Evolutionary conservation across 2,113 vertebrate species (phyloP), one percentile per base, ranked within the genome.

Genomic region (Connochaetes taurinus): DNA sequence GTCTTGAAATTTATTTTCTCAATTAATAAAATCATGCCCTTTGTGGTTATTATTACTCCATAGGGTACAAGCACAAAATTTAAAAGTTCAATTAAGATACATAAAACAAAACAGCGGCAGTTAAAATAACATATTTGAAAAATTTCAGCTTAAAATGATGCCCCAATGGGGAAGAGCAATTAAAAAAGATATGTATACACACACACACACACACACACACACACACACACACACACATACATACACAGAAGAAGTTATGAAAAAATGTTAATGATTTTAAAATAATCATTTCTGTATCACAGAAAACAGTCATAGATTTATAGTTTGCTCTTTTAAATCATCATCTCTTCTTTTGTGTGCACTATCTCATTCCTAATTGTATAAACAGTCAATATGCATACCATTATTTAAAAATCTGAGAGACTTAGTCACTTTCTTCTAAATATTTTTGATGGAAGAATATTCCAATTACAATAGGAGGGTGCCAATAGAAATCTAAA

Each of bases 1-100:
- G 93, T 97, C 94, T 97, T 96, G 78, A 98, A 98, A 98, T 98
- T 98, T 98, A 98, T 98, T 98, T 97, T 98, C 98, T 92, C 96
- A 98, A 98, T 98, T 98, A 98, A 97, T 98, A 97, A 97, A 98
- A 94, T 97, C 91, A 87, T 94, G 76, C 76, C 64, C 86, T 97
- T 97, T 97, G 91, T 97, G 90, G 94, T 97, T 97, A 96, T 97
- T 98, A 97, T 97, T 95, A 95, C 97, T 96, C 97, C 93, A 83
- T 94, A 87, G 98, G 97, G 93, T 98, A 91, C 90, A 97, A 97
- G 87, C n/a, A 94, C 95, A 98, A 95, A 98, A 98, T 98, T 98
- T 98, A 97, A 98, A 97, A 98, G 95, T 97, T 98, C 97, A 98
- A 98, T 98, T 98, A 98, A 98, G 97, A 94, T 94, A 95, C 89